phyloP scores from a whole-genome alignment of 2,797 vertebrate genomes.

The Saxicola maurus region DNA sequence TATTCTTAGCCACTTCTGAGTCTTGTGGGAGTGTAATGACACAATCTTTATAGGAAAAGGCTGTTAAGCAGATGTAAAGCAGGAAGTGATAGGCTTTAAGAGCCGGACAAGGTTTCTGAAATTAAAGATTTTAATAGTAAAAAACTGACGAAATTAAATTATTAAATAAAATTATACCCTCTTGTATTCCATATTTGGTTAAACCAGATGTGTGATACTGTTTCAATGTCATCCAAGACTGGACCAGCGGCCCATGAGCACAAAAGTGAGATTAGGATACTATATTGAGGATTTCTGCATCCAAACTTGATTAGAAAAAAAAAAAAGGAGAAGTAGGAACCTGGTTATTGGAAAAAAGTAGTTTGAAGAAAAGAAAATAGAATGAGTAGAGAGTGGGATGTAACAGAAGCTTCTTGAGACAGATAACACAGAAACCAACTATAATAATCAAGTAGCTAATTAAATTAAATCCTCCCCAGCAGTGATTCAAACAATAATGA shows the following conservation, averaged over 20 bases:
- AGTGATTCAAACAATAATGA: neutral
- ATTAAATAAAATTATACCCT: neutral
- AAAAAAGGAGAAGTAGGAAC: neutral
- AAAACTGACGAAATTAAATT: neutral
- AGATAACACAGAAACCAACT: neutral
- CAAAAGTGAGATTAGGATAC: neutral
- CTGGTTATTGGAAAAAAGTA: neutral
- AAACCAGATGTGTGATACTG: neutral
- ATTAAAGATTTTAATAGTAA: neutral
- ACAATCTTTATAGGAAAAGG: neutral
- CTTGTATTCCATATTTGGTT: neutral
- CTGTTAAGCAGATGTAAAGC: neutral
- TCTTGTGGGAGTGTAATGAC: neutral
- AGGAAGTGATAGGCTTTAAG: neutral
- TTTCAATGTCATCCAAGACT: neutral
- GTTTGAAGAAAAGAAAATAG: neutral
- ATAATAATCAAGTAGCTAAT: neutral
- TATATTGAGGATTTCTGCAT: neutral
- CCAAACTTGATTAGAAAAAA: neutral
- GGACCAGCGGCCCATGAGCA: neutral
- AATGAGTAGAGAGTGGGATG: neutral
- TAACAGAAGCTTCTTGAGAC: neutral
- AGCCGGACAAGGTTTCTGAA: neutral
- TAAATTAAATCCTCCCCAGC: neutral
- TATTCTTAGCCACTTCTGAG: neutral